These are phyloP conservation scores for Cololabis saira DNA, from an alignment of 2,113 vertebrate species.

Conservation along the genomic window DNA sequence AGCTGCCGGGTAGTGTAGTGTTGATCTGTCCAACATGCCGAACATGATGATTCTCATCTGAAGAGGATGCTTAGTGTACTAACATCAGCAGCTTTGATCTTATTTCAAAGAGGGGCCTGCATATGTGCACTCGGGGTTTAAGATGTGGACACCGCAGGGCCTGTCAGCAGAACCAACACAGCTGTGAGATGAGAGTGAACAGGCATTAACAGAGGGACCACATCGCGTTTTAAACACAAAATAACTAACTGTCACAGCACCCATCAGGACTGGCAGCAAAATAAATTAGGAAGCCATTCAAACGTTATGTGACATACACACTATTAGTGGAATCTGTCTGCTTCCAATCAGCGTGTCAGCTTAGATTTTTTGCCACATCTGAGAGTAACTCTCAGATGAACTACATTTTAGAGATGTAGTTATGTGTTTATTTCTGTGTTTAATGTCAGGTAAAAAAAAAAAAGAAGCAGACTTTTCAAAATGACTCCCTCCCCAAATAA, in stretches of 20 bases:
- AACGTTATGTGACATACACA: background rate
- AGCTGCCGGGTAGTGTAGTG: background rate
- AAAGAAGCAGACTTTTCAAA: background rate
- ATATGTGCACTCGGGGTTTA: constrained; percentile 57
- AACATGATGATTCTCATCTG: constrained; percentile 22
- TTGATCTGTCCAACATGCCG: constrained; percentile 6
- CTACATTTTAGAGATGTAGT: background rate
- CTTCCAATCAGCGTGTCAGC: background rate
- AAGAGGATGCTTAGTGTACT: constrained; percentile 41
- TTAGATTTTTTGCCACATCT: background rate
- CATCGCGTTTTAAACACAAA: constrained; percentile 53
- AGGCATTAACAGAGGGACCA: constrained; percentile 66
- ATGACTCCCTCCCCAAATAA: constrained; percentile 6
- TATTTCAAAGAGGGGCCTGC: constrained; percentile 59
- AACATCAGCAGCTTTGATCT: constrained; percentile 65
- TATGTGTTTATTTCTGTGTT: background rate
- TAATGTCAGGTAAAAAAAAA: background rate
- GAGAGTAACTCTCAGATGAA: background rate
- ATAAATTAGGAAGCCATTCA: constrained; percentile 30
- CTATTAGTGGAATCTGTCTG: constrained; percentile 1
- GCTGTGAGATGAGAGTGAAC: constrained; percentile 63
- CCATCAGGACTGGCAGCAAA: constrained; percentile 18
- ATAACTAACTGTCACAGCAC: constrained; percentile 36
- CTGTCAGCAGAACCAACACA: constrained; percentile 63
- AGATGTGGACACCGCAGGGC: constrained; percentile 62